Evolutionary conservation across 2,888 invertebrate species (phyloP).

Genomic region (Ptychoptera albimana): DNA sequence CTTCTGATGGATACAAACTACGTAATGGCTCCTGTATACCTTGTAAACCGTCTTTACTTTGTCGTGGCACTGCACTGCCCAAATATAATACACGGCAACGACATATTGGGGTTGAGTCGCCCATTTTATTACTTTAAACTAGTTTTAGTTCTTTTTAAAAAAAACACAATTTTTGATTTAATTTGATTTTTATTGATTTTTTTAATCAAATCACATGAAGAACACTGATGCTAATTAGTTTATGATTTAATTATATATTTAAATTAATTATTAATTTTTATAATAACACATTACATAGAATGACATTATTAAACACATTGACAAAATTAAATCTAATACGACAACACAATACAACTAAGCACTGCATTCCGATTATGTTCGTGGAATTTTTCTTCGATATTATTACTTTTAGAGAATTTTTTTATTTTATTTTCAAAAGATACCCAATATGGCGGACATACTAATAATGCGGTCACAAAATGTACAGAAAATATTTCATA

Average conservation of each 20-base stretch:
- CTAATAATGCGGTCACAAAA: background rate
- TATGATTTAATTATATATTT: too few relatives aligned
- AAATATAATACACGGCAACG: conserved; percentile 92
- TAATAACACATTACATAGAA: too few relatives aligned
- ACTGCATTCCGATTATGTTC: too few relatives aligned
- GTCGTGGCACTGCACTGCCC: conserved; percentile 90
- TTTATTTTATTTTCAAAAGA: background rate
- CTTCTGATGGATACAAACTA: conserved; percentile 90
- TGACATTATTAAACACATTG: too few relatives aligned
- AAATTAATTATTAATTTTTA: too few relatives aligned
- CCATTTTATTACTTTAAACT: conserved; percentile 24
- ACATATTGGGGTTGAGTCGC: conserved; percentile 85
- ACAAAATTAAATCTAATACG: too few relatives aligned
- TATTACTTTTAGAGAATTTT: too few relatives aligned
- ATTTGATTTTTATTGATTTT: conserved; percentile 1
- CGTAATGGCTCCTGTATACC: conserved; percentile 94
- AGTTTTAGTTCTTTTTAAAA: background rate
- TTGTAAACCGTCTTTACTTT: conserved; percentile 93
- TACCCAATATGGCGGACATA: background rate
- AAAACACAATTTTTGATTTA: background rate
- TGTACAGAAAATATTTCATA: too few relatives aligned
- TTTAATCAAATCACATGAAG: background rate
- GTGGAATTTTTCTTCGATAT: too few relatives aligned
- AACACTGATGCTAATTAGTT: background rate
- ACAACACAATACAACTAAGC: too few relatives aligned